Conservation (phyloP, 2,888 invertebrate genomes). For the Bombylius major region DNA sequence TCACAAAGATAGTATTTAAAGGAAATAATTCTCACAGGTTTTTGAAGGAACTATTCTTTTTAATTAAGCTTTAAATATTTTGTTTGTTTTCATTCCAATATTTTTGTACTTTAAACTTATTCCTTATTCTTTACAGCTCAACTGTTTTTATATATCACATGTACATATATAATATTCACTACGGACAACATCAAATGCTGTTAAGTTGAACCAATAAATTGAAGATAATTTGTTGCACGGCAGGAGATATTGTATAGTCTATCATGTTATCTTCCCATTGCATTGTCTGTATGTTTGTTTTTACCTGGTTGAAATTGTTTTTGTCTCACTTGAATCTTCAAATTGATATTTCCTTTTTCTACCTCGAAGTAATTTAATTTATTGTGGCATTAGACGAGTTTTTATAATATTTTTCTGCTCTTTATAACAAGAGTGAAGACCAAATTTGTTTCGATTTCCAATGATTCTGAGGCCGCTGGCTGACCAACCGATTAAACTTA, state of each 20-base stretch:
- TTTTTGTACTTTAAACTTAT: no score
- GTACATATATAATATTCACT: neutral
- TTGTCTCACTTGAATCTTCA: neutral
- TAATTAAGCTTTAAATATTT: no score
- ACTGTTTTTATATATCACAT: no score
- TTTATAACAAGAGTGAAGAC: neutral
- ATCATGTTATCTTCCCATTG: conserved; percentile 19
- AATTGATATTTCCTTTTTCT: conserved; percentile 4
- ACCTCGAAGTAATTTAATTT: conserved; percentile 13
- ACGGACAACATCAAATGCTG: conserved; percentile 4
- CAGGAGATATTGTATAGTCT: conserved; percentile 15
- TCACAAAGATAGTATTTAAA: no score
- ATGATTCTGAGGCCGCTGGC: neutral
- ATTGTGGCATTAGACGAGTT: conserved; percentile 10
- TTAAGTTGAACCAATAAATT: conserved; percentile 18
- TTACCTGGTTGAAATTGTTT: neutral
- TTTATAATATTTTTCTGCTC: neutral
- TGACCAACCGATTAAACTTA: neutral
- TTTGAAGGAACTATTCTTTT: no score
- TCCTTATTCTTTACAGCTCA: no score
- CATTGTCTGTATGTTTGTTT: conserved; percentile 13
- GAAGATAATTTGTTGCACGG: conserved; percentile 21
- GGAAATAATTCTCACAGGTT: no score
- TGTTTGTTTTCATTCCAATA: no score
- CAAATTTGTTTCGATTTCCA: neutral